These are phyloP conservation scores for Leptocoma aspasia DNA, from an alignment of 2,113 vertebrate genomes.

Conservation along the genomic window DNA sequence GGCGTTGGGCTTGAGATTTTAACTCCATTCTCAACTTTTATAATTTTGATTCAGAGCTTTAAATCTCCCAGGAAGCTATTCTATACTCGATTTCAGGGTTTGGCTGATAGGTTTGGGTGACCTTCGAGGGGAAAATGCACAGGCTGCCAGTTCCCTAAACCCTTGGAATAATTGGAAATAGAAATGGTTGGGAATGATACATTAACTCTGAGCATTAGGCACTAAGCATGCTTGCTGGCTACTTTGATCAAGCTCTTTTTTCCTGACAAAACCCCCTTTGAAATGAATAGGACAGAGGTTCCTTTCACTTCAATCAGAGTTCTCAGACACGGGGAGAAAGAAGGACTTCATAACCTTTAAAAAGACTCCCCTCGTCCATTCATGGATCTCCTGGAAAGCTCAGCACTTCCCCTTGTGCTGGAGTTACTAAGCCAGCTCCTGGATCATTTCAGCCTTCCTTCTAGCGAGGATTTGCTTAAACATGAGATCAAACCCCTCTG, in stretches of 20 bases:
- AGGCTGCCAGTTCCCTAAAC: constrained; percentile 14
- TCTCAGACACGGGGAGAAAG: constrained; percentile 74
- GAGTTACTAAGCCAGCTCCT: constrained; percentile 58
- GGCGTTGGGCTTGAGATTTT: neutral
- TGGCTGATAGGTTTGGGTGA: neutral
- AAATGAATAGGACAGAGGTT: constrained; percentile 76
- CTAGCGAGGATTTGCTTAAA: neutral
- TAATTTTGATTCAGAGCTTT: neutral
- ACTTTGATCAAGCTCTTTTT: constrained; percentile 71
- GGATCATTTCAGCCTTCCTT: constrained; percentile 26
- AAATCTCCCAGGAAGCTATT: neutral
- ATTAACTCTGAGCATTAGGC: constrained; percentile 66
- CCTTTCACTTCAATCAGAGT: constrained; percentile 74
- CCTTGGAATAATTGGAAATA: constrained; percentile 63
- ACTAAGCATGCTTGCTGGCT: constrained; percentile 69
- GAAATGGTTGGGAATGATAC: constrained; percentile 66
- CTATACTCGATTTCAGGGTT: neutral
- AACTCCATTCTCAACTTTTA: neutral
- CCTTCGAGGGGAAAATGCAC: constrained; percentile 29
- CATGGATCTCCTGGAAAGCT: constrained; percentile 65
- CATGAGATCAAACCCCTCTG: neutral
- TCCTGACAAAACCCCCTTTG: constrained; percentile 74
- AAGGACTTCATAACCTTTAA: constrained; percentile 71
- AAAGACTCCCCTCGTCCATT: constrained; percentile 68
- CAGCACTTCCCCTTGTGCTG: constrained; percentile 50